These are phyloP conservation scores for Trichonephila clavipes DNA, from an alignment of 1,140 invertebrate species.

Conservation along the genomic window DNA sequence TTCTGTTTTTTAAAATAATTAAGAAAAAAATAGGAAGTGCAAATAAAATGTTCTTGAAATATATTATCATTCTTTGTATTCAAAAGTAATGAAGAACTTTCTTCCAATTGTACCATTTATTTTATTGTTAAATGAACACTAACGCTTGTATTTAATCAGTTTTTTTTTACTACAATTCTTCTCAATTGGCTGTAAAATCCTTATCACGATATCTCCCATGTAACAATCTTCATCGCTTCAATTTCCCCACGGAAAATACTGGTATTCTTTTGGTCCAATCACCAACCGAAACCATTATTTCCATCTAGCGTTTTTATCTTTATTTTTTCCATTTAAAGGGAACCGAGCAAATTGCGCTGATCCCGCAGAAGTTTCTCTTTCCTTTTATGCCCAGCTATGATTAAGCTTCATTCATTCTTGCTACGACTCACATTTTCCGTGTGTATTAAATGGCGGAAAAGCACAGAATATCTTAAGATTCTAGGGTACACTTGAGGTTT, in stretches of 20 bases:
- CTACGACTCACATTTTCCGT: neutral
- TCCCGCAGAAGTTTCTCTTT: neutral
- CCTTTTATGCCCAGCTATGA: neutral
- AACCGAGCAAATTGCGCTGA: neutral
- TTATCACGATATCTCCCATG: neutral
- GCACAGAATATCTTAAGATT: neutral
- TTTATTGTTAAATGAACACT: no score
- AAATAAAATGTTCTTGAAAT: no score
- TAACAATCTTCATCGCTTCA: no score
- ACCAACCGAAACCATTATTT: conserved; percentile 1
- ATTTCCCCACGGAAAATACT: no score
- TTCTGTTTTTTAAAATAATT: no score
- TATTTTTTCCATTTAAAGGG: neutral
- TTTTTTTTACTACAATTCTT: neutral
- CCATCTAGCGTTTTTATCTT: neutral
- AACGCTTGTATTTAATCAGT: neutral
- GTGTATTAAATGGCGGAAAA: neutral
- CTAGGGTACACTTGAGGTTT: neutral
- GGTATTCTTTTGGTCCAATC: neutral
- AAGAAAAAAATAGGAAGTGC: no score
- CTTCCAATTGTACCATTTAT: no score
- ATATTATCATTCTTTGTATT: no score
- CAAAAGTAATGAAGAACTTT: no score
- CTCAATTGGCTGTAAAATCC: neutral
- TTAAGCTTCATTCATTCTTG: conserved; percentile 30